These are phyloP conservation scores for Mystacides longicornis DNA, from an alignment of 2,888 invertebrate species.

Conservation along the genomic window DNA sequence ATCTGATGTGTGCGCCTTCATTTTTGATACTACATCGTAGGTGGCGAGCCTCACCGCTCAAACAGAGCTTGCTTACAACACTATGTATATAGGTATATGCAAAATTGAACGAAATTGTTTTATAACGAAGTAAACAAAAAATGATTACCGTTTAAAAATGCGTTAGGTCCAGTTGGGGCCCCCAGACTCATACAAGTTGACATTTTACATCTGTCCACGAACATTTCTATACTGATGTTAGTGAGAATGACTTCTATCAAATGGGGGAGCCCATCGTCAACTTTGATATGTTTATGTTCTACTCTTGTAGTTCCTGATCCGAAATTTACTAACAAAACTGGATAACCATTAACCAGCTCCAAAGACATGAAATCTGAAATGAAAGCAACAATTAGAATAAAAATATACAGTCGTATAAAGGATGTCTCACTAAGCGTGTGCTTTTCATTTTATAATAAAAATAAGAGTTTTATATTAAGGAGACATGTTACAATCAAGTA, in stretches of 20 bases:
- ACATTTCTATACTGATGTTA: conserved; percentile 61
- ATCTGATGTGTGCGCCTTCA: too few species aligned
- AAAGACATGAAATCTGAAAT: conserved; percentile 79
- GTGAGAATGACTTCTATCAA: conserved; percentile 72
- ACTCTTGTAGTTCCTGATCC: conserved; percentile 73
- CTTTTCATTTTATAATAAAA: too few species aligned
- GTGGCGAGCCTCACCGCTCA: too few species aligned
- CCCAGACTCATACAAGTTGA: conserved; percentile 64
- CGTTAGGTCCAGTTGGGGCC: conserved; percentile 61
- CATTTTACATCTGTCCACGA: conserved; percentile 66
- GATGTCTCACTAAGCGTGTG: too few species aligned
- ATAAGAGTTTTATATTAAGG: too few species aligned
- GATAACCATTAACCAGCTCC: conserved; percentile 77
- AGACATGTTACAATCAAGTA: too few species aligned
- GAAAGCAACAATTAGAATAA: conserved; percentile 4
- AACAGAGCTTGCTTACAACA: too few species aligned
- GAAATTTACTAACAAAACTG: conserved; percentile 77
- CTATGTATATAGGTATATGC: too few species aligned
- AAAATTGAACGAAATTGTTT: conserved; percentile 2
- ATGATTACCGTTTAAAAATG: conserved; percentile 58
- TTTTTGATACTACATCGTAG: too few species aligned
- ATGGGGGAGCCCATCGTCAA: conserved; percentile 83
- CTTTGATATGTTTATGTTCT: conserved; percentile 59
- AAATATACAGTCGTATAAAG: background rate
- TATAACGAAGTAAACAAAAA: background rate